Conservation (phyloP, 2,888 invertebrate species). For the Rhopalosiphum nymphaeae region DNA sequence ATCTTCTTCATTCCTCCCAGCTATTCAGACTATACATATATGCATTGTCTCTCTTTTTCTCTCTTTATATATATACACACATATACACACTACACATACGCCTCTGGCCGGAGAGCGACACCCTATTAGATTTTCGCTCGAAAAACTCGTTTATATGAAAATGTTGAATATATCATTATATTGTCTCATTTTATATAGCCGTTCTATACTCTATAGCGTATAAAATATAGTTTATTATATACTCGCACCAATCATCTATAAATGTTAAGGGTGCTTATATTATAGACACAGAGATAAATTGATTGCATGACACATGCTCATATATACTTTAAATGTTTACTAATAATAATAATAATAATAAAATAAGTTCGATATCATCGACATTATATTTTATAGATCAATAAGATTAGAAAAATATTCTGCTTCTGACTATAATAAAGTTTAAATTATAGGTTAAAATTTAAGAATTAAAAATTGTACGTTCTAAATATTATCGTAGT, state of each 20-base stretch:
- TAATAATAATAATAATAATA: background rate
- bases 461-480: background rate
- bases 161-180: conserved; percentile 37
- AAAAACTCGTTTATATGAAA: conserved; percentile 60
- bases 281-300: background rate
- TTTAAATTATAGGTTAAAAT: background rate
- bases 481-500: too few species aligned
- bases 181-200: conserved; percentile 10
- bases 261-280: background rate
- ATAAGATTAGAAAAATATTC: background rate
- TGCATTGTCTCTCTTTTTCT: background rate
- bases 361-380: background rate
- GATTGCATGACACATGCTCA: background rate
- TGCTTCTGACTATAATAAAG: background rate
- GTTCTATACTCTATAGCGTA: background rate
- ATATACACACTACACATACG: background rate
- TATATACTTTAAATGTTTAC: background rate
- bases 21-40: background rate
- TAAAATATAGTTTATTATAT: background rate
- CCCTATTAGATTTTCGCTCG: conserved; percentile 29
- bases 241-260: background rate
- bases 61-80: background rate
- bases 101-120: background rate
- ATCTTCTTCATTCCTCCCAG: background rate
- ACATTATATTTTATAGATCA: background rate